phyloP scores from a whole-genome alignment of 2,888 invertebrate species.

The Thecophora atra region DNA sequence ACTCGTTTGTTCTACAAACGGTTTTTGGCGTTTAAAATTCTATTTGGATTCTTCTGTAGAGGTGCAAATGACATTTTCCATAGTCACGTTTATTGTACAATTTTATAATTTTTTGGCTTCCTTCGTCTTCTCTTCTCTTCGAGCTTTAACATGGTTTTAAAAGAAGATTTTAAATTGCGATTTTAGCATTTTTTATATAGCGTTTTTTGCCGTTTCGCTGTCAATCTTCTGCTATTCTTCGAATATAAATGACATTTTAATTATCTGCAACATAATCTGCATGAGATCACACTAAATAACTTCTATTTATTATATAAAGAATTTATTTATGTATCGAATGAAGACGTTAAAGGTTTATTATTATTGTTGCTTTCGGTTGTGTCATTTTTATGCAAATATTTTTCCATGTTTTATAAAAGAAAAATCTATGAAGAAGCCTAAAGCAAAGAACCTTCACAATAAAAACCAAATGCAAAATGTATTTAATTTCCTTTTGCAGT shows the following conservation, averaged over 20 bases:
- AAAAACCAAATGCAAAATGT: too few species aligned
- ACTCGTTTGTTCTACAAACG: not conserved
- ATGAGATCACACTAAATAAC: not conserved
- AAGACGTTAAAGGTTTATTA: not conserved
- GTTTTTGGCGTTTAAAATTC: not conserved
- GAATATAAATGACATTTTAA: not conserved
- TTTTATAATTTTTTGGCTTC: not conserved
- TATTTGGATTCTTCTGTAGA: not conserved
- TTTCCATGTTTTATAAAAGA: too few species aligned
- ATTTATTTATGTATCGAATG: constrained; percentile 1
- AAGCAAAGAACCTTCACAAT: too few species aligned
- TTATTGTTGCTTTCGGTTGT: not conserved
- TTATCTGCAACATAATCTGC: not conserved
- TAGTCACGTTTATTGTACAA: constrained; percentile 3
- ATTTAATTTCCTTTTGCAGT: too few species aligned
- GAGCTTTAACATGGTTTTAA: not conserved
- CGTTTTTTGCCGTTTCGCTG: not conserved
- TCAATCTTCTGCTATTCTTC: not conserved
- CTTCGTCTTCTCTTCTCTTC: not conserved
- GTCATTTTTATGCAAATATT: not conserved
- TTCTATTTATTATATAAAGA: not conserved
- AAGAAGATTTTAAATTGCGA: not conserved
- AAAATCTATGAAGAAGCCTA: too few species aligned
- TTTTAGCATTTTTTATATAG: not conserved
- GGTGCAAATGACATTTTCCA: constrained; percentile 3